Conservation (phyloP, 2,113 vertebrate genomes). For the Myotis brandtii region DNA sequence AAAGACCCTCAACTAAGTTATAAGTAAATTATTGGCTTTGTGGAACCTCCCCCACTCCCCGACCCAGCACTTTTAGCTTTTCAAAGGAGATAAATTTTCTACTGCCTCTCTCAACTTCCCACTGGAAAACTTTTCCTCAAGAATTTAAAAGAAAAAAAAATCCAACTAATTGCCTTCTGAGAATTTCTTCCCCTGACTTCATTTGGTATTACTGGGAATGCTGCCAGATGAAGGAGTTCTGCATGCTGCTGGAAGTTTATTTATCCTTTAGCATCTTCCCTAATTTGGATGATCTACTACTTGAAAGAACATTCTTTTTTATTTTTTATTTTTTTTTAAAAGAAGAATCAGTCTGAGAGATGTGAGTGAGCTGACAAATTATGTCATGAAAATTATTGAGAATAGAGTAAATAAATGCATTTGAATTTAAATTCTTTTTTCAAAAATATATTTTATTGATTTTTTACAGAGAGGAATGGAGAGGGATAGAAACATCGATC, state of each 20-base stretch:
- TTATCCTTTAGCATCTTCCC: slow-evolving; percentile 57
- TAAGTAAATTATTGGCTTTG: background rate
- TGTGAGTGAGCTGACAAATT: background rate
- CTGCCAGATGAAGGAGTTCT: background rate
- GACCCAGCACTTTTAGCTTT: background rate
- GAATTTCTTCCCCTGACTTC: slow-evolving; percentile 50
- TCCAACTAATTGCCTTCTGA: slow-evolving; percentile 49
- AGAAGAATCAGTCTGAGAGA: background rate
- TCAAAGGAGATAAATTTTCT: slow-evolving; percentile 2
- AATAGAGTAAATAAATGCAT: background rate
- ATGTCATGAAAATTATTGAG: background rate
- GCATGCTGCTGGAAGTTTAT: background rate
- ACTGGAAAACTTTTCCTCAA: slow-evolving; percentile 62
- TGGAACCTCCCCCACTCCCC: background rate
- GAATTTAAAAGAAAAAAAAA: background rate
- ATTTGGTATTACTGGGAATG: slow-evolving; percentile 46
- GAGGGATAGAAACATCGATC: too few species aligned
- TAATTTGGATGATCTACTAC: slow-evolving; percentile 55
- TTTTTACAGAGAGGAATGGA: too few species aligned
- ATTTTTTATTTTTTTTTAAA: background rate
- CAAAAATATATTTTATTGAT: too few species aligned
- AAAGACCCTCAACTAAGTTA: background rate
- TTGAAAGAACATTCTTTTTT: background rate
- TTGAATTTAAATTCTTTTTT: slow-evolving; percentile 34
- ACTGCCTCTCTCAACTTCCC: slow-evolving; percentile 4